Evolutionary conservation across 2,797 vertebrate genomes (phyloP).

Genomic region (Dendrocincla fuliginosa): DNA sequence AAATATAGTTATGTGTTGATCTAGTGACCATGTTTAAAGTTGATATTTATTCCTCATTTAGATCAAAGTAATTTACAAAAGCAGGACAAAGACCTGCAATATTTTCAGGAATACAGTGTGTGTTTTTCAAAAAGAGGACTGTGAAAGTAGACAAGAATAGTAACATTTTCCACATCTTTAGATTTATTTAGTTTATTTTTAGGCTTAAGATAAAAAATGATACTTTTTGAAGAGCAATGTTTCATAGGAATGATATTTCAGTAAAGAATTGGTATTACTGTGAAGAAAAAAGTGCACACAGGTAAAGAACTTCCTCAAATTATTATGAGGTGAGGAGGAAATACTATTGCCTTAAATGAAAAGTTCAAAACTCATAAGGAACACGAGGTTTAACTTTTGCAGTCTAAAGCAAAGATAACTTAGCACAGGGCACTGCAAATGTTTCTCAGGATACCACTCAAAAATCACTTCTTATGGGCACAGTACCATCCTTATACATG

Average conservation of each 20-base stretch:
- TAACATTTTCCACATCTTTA: not conserved
- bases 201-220: not conserved
- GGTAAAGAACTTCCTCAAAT: not conserved
- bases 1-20: not conserved
- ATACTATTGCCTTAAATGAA: not conserved
- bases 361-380: not conserved
- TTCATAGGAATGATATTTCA: not conserved
- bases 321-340: not conserved
- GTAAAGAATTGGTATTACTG: not conserved
- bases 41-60: not conserved
- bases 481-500: fast-evolving
- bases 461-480: not conserved
- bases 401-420: not conserved
- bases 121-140: not conserved
- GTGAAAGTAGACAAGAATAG: not conserved
- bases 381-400: not conserved
- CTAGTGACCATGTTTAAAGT: not conserved
- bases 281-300: not conserved
- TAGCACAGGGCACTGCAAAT: not conserved
- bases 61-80: not conserved
- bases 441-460: not conserved
- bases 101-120: not conserved
- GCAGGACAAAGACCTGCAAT: not conserved
- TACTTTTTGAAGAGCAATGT: not conserved
- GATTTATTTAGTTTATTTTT: not conserved